Conservation (phyloP, 2,888 invertebrate genomes). For the Chymomyza caudatula region DNA sequence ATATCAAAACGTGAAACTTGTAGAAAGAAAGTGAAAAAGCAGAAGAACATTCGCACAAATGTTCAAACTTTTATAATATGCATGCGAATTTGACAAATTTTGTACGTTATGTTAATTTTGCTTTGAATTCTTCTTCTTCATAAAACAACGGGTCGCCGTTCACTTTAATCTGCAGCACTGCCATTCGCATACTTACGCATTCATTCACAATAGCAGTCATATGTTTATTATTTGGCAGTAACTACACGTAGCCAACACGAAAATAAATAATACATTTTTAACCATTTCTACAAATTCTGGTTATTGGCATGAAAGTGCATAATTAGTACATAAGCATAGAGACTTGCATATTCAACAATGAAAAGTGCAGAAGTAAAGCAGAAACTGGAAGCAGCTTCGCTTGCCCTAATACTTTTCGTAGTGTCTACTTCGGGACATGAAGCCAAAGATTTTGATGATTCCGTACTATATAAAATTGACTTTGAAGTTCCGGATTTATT, state of each 20-base stretch:
- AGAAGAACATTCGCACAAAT: too few species aligned
- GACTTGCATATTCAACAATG: background rate
- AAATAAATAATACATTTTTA: background rate
- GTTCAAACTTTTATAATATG: too few species aligned
- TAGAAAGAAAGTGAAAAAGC: too few species aligned
- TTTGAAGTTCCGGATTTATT: constrained; percentile 83
- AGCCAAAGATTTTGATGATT: constrained; percentile 89
- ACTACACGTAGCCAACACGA: constrained; percentile 30
- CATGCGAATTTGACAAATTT: background rate
- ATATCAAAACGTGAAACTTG: too few species aligned
- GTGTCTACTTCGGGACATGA: background rate
- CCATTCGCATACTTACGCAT: constrained; percentile 14
- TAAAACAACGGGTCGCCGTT: constrained; percentile 15
- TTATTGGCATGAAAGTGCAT: background rate
- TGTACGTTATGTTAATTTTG: background rate
- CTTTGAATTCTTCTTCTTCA: background rate
- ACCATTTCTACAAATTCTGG: background rate
- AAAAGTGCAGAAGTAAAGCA: background rate
- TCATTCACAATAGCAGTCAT: constrained; percentile 4
- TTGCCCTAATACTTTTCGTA: background rate
- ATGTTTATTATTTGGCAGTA: constrained; percentile 19
- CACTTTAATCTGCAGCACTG: background rate
- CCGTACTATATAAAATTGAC: constrained; percentile 87
- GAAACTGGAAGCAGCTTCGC: background rate
- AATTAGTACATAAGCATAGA: background rate